Base-by-base conservation (phyloP, 2,113 vertebrate genomes). In the Cavia porcellus region DNA sequence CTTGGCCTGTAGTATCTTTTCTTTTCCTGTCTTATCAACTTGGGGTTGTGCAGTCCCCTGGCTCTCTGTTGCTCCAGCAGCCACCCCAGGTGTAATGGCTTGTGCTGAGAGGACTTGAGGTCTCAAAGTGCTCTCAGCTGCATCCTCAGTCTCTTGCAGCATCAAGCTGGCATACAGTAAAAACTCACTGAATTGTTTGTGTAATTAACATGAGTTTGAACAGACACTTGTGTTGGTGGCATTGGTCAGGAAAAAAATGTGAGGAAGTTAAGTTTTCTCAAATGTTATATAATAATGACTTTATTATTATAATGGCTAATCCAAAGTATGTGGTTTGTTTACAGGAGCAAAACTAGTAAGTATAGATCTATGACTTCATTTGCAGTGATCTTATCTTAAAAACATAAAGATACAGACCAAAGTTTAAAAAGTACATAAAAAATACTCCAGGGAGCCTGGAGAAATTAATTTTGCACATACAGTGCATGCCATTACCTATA, bases 371-470 rank as follows among this genome's bases (percentile, higher is more conserved):
- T n/a, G 70, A 89, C 11, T 90, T 79, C 70, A 82, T 95, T 62
- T 64, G 15, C 19, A 77, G 19, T 74, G 70, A 87, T 90, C 93
- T 97, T 94, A 86, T 83, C 15, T 52, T 89, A 90, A 89, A 90
- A 82, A 20, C 52, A 74, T 30, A 47, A 89, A 89, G 50, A 75
- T 89, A 13, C 13, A 50, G n/a, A 79, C 30, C n/a, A 47, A 61
- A 85, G 61, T 35, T 86, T 89, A 83, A 86, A 50, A 91, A 87
- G 70, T 55, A 59, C 25, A 59, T 80, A 35, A 84, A 35, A 75
- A 47, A 70, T 64, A 11, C 28, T 42, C 11, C 80, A 84, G 82
- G 68, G 57, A 47, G 94, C 50, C 79, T 61, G 24, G 7, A 50
- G 72, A 77, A 47, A 87, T 38, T 95, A 86, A 52, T 79, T 92